A percentile compares a stretch with the other conserved stretches of the same genome.
These are phyloP conservation scores for Chelon labrosus DNA, from an alignment of 2,797 vertebrate species.

Conservation along the genomic window DNA sequence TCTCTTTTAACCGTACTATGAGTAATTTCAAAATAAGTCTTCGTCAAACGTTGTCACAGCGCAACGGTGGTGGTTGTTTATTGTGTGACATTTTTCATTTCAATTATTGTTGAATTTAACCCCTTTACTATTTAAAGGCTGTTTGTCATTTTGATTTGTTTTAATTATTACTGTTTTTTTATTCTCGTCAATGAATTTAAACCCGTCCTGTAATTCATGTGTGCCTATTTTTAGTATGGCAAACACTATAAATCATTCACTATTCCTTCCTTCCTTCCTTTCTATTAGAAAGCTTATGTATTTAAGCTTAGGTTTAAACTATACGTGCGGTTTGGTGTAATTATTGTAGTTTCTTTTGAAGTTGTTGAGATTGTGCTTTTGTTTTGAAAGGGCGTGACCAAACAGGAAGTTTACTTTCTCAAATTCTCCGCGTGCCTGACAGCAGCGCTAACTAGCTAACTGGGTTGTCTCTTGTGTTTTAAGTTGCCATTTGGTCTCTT, in stretches of 20 bases:
- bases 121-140: no score
- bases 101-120: no score
- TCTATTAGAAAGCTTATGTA: no score
- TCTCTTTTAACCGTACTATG: neutral
- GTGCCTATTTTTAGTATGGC: no score
- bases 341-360: neutral
- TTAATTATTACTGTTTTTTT: no score
- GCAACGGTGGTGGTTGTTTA: no score
- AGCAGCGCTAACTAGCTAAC: constrained; percentile 43
- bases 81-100: no score
- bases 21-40: constrained; percentile 67
- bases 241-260: neutral
- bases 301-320: neutral
- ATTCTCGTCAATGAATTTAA: no score
- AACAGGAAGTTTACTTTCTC: constrained; percentile 63
- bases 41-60: neutral
- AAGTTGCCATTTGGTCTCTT: constrained; percentile 12
- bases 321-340: neutral
- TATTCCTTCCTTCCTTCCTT: no score
- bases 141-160: no score
- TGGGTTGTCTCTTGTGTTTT: constrained; percentile 23
- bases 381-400: constrained; percentile 63
- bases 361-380: constrained; percentile 52
- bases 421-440: constrained; percentile 42
- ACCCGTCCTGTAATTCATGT: no score